Conservation (phyloP, 2,113 vertebrate species). For the Odocoileus hemionus region DNA sequence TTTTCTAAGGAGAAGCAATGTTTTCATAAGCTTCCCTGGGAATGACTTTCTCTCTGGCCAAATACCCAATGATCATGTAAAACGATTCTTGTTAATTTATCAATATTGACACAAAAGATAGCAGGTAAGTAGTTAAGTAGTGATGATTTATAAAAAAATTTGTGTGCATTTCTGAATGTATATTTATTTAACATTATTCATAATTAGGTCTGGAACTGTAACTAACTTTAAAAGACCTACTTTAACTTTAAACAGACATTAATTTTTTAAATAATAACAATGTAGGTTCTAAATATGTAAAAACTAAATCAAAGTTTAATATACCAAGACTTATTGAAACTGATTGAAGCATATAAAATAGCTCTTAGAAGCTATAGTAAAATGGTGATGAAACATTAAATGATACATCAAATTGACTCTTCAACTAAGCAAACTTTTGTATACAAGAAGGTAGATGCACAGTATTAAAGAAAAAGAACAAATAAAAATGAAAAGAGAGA, state of each 20-base stretch:
- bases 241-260: not conserved
- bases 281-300: not conserved
- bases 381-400: not conserved
- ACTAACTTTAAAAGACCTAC: not conserved
- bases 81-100: not conserved
- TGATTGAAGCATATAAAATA: not conserved
- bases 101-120: not conserved
- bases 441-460: not conserved
- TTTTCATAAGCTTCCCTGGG: not conserved
- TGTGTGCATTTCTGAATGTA: not conserved
- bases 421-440: not conserved
- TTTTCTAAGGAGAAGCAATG: not conserved
- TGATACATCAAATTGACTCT: not conserved
- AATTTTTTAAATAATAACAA: not conserved
- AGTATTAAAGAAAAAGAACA: not conserved
- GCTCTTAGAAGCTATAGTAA: not conserved
- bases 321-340: not conserved
- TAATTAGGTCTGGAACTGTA: not conserved
- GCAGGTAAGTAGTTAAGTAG: not conserved
- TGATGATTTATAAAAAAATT: not conserved
- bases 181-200: not conserved
- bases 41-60: not conserved
- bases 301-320: not conserved
- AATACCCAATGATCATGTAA: not conserved
- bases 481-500: not conserved